Evolutionary conservation across 2,888 invertebrate genomes (phyloP).

Genomic region (Polydrusus pterygomalis): DNA sequence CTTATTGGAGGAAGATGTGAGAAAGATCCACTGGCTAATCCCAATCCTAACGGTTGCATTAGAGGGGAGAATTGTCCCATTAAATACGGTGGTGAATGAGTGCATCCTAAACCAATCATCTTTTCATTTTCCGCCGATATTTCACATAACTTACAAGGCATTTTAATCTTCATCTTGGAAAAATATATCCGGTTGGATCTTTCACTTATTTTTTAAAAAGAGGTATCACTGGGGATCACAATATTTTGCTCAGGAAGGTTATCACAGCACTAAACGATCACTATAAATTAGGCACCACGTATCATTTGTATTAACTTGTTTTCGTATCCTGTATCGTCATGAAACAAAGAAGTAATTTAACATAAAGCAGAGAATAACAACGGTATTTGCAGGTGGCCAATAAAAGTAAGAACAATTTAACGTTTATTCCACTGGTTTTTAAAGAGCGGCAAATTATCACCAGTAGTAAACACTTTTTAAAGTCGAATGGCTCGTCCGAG

Average conservation of each 20-base stretch:
- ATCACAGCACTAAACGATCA: slow-evolving; percentile 62
- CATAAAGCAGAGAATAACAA: slow-evolving; percentile 19
- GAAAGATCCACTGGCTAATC: slow-evolving; percentile 73
- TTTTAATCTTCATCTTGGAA: slow-evolving; percentile 67
- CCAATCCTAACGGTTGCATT: slow-evolving; percentile 64
- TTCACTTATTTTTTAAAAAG: slow-evolving; percentile 17
- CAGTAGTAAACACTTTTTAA: slow-evolving; percentile 26
- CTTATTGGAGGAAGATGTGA: slow-evolving; percentile 75
- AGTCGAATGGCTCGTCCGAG: slow-evolving; percentile 31
- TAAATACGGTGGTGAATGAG: slow-evolving; percentile 65
- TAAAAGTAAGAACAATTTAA: slow-evolving; percentile 57
- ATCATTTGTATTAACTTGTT: slow-evolving; percentile 10
- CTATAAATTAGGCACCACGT: slow-evolving; percentile 32
- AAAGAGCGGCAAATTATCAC: slow-evolving; percentile 19
- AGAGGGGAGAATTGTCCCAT: slow-evolving; percentile 61
- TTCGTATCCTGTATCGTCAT: background rate
- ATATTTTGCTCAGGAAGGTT: slow-evolving; percentile 54
- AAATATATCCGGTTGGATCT: background rate
- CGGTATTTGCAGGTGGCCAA: slow-evolving; percentile 54
- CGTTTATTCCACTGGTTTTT: slow-evolving; percentile 38
- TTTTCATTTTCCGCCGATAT: slow-evolving; percentile 66
- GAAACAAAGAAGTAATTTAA: slow-evolving; percentile 36
- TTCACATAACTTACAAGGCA: slow-evolving; percentile 70
- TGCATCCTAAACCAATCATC: slow-evolving; percentile 65
- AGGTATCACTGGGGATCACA: slow-evolving; percentile 62